Evolutionary conservation across 2,888 invertebrate species (phyloP).

Genomic region (Gibbula magus): DNA sequence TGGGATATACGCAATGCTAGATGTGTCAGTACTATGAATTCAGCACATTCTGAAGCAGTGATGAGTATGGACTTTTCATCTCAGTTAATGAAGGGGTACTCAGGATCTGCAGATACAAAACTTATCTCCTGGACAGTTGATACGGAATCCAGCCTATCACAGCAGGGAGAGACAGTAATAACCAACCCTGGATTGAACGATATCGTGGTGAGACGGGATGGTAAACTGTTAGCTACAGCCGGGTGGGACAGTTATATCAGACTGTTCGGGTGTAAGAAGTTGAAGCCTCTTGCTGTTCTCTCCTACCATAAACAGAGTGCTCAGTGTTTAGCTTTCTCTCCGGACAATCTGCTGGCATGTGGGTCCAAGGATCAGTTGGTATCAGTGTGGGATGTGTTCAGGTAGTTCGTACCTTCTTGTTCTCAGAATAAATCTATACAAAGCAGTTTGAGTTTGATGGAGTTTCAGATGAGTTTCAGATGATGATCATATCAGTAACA

Average conservation of each 20-base stretch:
- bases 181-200: constrained; percentile 64
- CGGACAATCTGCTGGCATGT: constrained; percentile 58
- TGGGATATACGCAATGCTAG: constrained; percentile 54
- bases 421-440: too few species aligned
- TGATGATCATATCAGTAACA: too few species aligned
- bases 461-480: too few species aligned
- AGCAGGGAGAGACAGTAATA: constrained; percentile 30
- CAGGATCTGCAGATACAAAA: constrained; percentile 56
- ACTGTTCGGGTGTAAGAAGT: constrained; percentile 61
- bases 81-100: constrained; percentile 44
- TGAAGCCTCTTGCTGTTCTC: constrained; percentile 68
- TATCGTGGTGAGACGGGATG: constrained; percentile 58
- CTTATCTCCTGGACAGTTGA: constrained; percentile 47
- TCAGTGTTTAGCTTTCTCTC: constrained; percentile 62
- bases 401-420: constrained; percentile 13
- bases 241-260: constrained; percentile 69
- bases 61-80: constrained; percentile 58
- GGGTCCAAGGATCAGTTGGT: constrained; percentile 68
- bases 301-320: constrained; percentile 65
- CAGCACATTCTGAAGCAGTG: constrained; percentile 52
- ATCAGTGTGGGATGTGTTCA: constrained; percentile 69
- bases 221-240: constrained; percentile 63
- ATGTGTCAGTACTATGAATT: constrained; percentile 37
- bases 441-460: too few species aligned
- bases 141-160: constrained; percentile 33